A percentile compares a stretch with the other conserved stretches of the same genome.
Evolutionary conservation across 2,888 invertebrate genomes (phyloP).

Genomic region (Parnassius mnemosyne): DNA sequence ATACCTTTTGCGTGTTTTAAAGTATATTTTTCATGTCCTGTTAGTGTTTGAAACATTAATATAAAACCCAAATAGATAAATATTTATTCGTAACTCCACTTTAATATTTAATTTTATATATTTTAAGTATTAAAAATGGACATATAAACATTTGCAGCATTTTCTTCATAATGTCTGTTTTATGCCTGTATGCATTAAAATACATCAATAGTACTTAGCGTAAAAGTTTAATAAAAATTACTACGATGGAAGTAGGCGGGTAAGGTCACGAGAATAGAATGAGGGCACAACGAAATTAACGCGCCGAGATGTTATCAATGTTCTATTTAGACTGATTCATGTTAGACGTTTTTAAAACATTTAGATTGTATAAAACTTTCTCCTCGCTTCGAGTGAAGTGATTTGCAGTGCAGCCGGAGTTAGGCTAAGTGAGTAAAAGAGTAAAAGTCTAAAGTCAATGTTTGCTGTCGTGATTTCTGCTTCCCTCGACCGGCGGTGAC

Average conservation of each 20-base stretch:
- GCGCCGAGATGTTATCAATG: constrained; percentile 48
- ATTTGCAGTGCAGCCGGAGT: constrained; percentile 67
- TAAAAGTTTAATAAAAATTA: constrained; percentile 19
- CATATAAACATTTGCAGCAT: too few species aligned
- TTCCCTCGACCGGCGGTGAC: constrained; percentile 61
- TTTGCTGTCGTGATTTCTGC: constrained; percentile 76
- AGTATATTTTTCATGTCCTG: too few species aligned
- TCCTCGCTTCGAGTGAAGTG: constrained; percentile 61
- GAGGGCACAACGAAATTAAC: constrained; percentile 46
- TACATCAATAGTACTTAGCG: too few species aligned
- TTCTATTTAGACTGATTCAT: constrained; percentile 49
- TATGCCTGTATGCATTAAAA: too few species aligned
- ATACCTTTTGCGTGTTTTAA: too few species aligned
- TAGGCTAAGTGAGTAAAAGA: constrained; percentile 76
- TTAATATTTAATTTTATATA: too few species aligned
- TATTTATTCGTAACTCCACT: too few species aligned
- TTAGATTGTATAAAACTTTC: constrained; percentile 63
- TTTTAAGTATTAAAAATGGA: too few species aligned
- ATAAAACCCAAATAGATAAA: too few species aligned
- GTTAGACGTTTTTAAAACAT: constrained; percentile 55
- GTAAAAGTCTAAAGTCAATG: constrained; percentile 78
- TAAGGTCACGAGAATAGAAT: constrained; percentile 31
- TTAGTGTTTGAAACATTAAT: too few species aligned
- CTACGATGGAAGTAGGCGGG: constrained; percentile 19
- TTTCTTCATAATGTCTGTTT: too few species aligned